Evolutionary conservation across 2,113 vertebrate genomes (phyloP).

Genomic region (Falcunculus frontatus): DNA sequence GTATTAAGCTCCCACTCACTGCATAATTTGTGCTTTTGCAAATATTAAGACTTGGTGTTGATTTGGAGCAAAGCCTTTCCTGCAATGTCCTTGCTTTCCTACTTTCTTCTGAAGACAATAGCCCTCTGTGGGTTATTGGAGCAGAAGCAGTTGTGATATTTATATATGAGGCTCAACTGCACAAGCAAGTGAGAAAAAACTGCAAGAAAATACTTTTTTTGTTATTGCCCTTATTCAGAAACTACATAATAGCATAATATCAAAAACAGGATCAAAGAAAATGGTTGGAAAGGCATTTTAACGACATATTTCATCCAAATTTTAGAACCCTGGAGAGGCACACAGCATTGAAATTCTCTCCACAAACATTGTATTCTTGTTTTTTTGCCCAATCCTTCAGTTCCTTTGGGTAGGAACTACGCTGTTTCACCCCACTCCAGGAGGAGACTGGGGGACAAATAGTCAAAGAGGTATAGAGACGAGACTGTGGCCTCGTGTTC

Average conservation of each 20-base stretch:
- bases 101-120: background rate
- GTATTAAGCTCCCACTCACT: background rate
- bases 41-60: background rate
- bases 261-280: background rate
- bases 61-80: background rate
- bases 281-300: background rate
- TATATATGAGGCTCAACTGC: background rate
- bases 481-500: background rate
- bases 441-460: background rate
- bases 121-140: background rate
- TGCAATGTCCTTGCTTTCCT: background rate
- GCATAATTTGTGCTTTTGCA: background rate
- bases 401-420: background rate
- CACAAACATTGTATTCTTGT: background rate
- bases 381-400: background rate
- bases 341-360: background rate
- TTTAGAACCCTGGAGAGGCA: background rate
- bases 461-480: background rate
- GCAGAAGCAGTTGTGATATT: background rate
- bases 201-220: background rate
- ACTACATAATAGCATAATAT: background rate
- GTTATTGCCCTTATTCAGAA: background rate
- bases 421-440: background rate
- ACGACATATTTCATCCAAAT: background rate
- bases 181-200: background rate